phyloP scores from a whole-genome alignment of 2,888 invertebrate species.

The Girardia tigrina region DNA sequence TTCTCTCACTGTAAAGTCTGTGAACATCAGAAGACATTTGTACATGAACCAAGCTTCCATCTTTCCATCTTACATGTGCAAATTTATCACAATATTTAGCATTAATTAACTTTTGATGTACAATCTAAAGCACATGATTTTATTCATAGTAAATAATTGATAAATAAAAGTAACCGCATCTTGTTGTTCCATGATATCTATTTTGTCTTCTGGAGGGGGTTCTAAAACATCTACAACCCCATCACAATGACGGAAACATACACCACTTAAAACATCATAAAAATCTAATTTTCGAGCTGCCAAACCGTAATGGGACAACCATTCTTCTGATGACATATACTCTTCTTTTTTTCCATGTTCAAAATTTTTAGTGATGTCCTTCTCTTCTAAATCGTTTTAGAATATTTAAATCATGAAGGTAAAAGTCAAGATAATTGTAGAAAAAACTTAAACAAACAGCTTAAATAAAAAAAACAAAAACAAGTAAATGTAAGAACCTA shows the following conservation, averaged over 20 bases:
- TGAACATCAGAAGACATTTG: conserved; percentile 49
- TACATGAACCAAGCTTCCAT: conserved; percentile 48
- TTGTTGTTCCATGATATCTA: conserved; percentile 40
- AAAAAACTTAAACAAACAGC: neutral
- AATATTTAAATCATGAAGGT: neutral
- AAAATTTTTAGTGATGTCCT: neutral
- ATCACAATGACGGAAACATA: conserved; percentile 49
- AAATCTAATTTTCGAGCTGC: conserved; percentile 44
- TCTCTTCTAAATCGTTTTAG: neutral
- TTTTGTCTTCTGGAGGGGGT: conserved; percentile 40
- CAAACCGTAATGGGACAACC: conserved; percentile 47
- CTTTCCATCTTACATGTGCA: conserved; percentile 48
- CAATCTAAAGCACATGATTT: conserved; percentile 39
- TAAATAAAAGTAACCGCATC: conserved; percentile 44
- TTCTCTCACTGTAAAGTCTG: conserved; percentile 44
- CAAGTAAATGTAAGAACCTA: neutral
- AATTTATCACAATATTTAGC: conserved; percentile 50
- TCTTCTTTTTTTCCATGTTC: conserved; percentile 40
- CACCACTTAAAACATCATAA: conserved; percentile 45
- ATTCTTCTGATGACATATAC: conserved; percentile 48
- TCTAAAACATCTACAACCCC: conserved; percentile 45
- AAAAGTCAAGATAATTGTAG: neutral
- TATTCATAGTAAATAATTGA: neutral
- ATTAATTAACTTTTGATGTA: conserved; percentile 45
- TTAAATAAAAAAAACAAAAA: neutral